Conservation (phyloP, 2,113 vertebrate genomes). For the Ameiurus melas region DNA sequence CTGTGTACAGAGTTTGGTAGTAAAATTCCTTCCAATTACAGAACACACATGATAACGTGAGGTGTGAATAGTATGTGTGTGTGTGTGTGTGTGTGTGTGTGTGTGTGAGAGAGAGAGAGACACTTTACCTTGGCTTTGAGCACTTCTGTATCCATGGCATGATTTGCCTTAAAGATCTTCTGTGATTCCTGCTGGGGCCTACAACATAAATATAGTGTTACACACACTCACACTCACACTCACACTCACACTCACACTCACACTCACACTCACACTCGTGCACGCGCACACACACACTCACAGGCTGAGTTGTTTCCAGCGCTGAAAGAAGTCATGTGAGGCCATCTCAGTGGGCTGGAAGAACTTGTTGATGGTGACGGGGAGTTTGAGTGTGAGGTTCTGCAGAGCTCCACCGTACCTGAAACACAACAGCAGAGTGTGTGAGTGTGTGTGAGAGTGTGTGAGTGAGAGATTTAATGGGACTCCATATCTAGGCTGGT, state of each 20-base stretch:
- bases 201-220: slow-evolving; percentile 16
- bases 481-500: no score
- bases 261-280: no score
- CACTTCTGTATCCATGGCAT: slow-evolving; percentile 88
- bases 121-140: slow-evolving; percentile 85
- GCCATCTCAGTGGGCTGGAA: slow-evolving; percentile 92
- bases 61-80: no score
- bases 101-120: no score
- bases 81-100: no score
- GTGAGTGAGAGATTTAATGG: no score
- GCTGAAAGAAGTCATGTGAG: slow-evolving; percentile 90
- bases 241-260: background rate
- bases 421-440: background rate
- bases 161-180: slow-evolving; percentile 90
- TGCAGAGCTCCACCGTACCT: slow-evolving; percentile 88
- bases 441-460: background rate
- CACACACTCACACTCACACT: background rate
- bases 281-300: slow-evolving; percentile 53
- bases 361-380: slow-evolving; percentile 92
- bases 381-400: slow-evolving; percentile 86
- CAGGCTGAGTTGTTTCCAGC: slow-evolving; percentile 94
- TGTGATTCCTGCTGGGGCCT: slow-evolving; percentile 92
- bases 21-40: background rate
- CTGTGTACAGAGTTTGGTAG: background rate
- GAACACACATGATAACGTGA: background rate